These are phyloP conservation scores for Tachuris rubrigastra DNA, from an alignment of 2,113 vertebrate species.

Conservation along the genomic window DNA sequence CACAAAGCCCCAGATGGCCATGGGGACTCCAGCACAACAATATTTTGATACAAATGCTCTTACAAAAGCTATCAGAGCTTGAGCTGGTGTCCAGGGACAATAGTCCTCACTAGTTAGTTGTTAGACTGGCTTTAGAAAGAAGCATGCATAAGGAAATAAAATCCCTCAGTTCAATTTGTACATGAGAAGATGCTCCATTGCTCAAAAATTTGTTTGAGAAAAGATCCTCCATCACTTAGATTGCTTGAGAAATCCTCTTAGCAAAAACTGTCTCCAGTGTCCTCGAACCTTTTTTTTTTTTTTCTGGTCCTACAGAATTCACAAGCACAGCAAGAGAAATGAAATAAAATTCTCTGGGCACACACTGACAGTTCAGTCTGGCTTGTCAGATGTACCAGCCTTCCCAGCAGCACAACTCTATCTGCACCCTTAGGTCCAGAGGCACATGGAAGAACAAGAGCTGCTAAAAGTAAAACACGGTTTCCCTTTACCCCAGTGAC, in stretches of 20 bases:
- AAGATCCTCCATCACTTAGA: not conserved
- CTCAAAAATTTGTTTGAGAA: not conserved
- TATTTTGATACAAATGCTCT: slow-evolving; percentile 55
- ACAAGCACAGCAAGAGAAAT: not conserved
- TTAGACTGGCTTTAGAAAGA: not conserved
- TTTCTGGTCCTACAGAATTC: not conserved
- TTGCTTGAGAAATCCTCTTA: not conserved
- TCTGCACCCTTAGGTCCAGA: not conserved
- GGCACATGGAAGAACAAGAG: not conserved
- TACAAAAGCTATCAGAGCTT: slow-evolving; percentile 53
- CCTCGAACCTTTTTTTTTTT: not conserved
- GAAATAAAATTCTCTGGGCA: not conserved
- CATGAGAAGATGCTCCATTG: not conserved
- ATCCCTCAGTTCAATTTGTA: not conserved
- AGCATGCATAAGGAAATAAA: not conserved
- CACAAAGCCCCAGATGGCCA: slow-evolving; percentile 57
- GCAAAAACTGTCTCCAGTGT: not conserved
- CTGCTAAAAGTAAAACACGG: not conserved
- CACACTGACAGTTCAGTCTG: not conserved
- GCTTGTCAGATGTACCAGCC: not conserved
- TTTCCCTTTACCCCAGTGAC: not conserved
- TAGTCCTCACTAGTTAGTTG: not conserved
- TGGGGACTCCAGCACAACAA: slow-evolving; percentile 38
- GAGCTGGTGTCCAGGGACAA: not conserved
- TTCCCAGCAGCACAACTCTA: fast-evolving